Conservation (phyloP, 2,797 vertebrate species). For the Cossypha niveicapilla region DNA sequence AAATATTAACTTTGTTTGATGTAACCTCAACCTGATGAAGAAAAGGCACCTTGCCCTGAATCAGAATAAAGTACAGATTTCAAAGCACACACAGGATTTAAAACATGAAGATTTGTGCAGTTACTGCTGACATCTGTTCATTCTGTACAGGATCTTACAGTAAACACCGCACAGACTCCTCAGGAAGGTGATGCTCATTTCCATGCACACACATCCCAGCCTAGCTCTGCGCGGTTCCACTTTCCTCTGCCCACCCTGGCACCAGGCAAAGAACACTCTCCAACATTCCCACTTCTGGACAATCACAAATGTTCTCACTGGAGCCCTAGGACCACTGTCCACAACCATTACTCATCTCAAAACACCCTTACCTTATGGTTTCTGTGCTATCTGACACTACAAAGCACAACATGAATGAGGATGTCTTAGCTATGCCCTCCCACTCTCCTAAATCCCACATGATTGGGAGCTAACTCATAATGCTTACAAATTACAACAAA, state of each 20-base stretch:
- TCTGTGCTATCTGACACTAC: neutral
- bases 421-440: neutral
- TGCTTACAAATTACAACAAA: neutral
- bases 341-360: neutral
- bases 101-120: neutral
- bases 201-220: neutral
- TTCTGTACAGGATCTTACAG: neutral
- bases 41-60: neutral
- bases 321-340: too few relatives aligned
- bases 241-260: neutral
- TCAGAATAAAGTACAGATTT: neutral
- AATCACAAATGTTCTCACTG: accelerated
- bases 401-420: neutral
- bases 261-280: neutral
- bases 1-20: neutral
- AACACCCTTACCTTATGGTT: accelerated
- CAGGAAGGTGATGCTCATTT: neutral
- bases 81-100: neutral
- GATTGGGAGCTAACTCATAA: neutral
- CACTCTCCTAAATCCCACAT: neutral
- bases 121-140: neutral
- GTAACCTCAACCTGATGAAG: neutral
- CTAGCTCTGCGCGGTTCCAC: neutral
- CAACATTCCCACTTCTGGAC: neutral
- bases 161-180: accelerated